Evolutionary conservation across 2,113 vertebrate genomes (phyloP).

Genomic region (Pseudonaja textilis): DNA sequence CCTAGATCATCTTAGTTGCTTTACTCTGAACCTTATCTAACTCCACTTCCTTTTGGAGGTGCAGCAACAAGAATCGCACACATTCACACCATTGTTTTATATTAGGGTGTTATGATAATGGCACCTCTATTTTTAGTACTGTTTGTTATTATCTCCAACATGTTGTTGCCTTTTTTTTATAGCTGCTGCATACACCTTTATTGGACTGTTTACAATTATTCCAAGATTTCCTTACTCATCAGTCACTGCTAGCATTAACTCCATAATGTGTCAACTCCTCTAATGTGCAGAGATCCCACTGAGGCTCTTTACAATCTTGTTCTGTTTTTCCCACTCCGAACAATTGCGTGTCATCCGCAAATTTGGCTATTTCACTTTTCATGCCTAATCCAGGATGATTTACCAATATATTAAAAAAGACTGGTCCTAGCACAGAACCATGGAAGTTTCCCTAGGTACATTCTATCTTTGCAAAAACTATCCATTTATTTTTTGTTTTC

Average conservation of each 20-base stretch:
- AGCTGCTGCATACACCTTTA: neutral
- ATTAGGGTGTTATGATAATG: neutral
- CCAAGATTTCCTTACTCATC: neutral
- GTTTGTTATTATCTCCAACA: neutral
- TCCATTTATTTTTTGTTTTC: neutral
- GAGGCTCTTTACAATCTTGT: neutral
- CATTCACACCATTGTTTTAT: neutral
- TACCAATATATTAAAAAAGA: neutral
- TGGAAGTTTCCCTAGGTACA: too few relatives aligned
- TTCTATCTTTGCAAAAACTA: neutral
- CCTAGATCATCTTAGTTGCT: neutral
- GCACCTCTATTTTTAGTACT: neutral
- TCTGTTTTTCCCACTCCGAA: neutral
- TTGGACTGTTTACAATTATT: neutral
- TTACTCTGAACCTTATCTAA: neutral
- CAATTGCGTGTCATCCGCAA: neutral
- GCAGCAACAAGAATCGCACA: neutral
- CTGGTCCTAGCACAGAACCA: neutral
- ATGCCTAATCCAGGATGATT: neutral
- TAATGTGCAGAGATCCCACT: neutral
- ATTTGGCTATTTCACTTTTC: neutral
- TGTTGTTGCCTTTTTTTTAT: neutral
- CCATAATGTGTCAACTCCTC: neutral
- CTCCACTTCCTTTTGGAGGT: neutral
- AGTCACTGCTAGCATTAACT: neutral